Base-by-base conservation (phyloP, 2,113 vertebrate species). In the Dasyurus viverrinus region DNA sequence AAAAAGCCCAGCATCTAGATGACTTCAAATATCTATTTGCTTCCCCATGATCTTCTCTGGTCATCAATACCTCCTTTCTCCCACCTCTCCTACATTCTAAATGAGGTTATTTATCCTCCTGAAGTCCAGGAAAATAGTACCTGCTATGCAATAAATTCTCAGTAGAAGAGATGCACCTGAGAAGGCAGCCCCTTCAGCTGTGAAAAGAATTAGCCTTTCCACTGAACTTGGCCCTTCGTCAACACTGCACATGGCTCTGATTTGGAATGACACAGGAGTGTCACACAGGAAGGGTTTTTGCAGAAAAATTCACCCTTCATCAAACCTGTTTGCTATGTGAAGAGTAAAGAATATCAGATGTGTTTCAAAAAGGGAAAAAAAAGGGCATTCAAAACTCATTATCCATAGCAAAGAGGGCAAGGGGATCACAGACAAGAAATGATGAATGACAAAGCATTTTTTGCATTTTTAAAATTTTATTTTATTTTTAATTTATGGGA, bases 271-370 rank as follows among this genome's bases (percentile, higher is more conserved):
- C 84, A 94, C 36, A 57, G 30, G 52, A 89, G 47, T 42, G 30
- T 2, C 53, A 90, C 36, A 23, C 46, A 57, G 5, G 68, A 47
- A 89, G 52, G 84, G 30, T 95, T 96, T 96, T 96, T 95, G 57
- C 36, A 50, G 47, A 93, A 50, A 91, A 53, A 92, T 89, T 91
- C 60, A 42, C 30, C 96, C 91, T 94, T 95, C 53, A 92, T 27
- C n/a, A 95, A 96, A 60, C 27, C 57, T 89, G 48, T 52, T n/a
- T 68, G 19, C 94, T 57, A 42, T 50, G 12, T 55, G 52, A 27
- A 8, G 12, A 89, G 46, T 95, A 94, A 93, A 95, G 96, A 92
- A n/a, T n/a, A 76, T 42, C 68, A 84, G 11, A 22, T 84, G n/a
- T 84, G 36, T n/a, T 84, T 84, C 42, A 84, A 84, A 84, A 84